Conservation (phyloP, 1,140 invertebrate genomes). For the Plutomurus gul region DNA sequence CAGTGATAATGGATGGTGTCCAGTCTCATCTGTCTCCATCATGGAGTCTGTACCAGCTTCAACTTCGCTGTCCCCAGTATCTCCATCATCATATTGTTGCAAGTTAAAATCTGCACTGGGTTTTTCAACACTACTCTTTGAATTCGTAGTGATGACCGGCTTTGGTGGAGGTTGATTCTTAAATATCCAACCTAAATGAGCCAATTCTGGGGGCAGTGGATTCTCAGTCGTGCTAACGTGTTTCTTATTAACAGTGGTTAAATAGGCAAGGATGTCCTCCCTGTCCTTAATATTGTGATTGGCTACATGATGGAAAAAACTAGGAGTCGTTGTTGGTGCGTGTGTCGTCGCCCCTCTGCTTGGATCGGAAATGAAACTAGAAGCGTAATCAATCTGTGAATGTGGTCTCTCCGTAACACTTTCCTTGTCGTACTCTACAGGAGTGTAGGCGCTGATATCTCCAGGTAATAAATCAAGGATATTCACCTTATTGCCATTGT, state of each 20-base stretch:
- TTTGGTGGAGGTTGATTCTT: slow-evolving; percentile 51
- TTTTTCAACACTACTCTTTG: background rate
- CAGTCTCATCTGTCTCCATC: slow-evolving; percentile 45
- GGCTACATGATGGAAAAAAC: background rate
- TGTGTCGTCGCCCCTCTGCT: background rate
- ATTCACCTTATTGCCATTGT: slow-evolving; percentile 34
- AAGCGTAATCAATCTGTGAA: background rate
- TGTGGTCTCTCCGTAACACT: background rate
- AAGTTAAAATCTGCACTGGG: background rate
- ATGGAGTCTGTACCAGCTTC: slow-evolving; percentile 13
- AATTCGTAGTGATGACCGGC: background rate
- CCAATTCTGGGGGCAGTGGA: slow-evolving; percentile 40
- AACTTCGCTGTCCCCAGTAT: background rate
- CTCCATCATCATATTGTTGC: background rate
- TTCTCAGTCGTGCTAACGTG: background rate
- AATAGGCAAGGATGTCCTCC: background rate
- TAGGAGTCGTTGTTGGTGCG: background rate
- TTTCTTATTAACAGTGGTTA: background rate
- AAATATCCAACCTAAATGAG: slow-evolving; percentile 51
- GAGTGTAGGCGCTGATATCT: slow-evolving; percentile 42
- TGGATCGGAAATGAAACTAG: slow-evolving; percentile 22
- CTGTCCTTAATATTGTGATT: slow-evolving; percentile 9
- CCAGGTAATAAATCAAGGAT: slow-evolving; percentile 52
- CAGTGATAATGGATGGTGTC: background rate
- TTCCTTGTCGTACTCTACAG: slow-evolving; percentile 36